A percentile compares a stretch with the other conserved stretches of the same genome.
Evolutionary conservation across 2,113 vertebrate species (phyloP).

Genomic region (Barbus barbus): DNA sequence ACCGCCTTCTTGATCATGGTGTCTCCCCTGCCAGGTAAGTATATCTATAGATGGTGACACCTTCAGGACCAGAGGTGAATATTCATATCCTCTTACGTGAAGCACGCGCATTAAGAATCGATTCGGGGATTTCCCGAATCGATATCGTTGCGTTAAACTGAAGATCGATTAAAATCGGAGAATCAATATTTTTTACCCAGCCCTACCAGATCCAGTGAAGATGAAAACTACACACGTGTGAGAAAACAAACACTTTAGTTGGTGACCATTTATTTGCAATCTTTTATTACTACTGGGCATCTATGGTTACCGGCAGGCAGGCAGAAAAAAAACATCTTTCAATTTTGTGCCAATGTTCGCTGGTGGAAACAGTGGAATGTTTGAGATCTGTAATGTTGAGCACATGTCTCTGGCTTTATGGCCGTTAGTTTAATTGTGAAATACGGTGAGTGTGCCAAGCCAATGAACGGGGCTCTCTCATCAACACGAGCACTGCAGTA

Average conservation of each 20-base stretch:
- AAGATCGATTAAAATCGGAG: too few species aligned
- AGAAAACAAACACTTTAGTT: conserved; percentile 18
- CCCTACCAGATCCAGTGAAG: not conserved
- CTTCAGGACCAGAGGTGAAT: too few species aligned
- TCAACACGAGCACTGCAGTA: not conserved
- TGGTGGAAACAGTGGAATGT: not conserved
- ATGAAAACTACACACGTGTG: not conserved
- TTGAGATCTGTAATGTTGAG: not conserved
- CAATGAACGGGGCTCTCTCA: not conserved
- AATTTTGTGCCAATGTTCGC: not conserved
- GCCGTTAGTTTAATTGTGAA: conserved; percentile 12
- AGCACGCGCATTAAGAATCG: too few species aligned
- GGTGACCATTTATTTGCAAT: not conserved
- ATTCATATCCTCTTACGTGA: too few species aligned
- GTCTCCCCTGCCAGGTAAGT: too few species aligned
- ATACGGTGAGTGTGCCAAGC: not conserved
- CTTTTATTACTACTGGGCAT: conserved; percentile 14
- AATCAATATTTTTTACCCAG: too few species aligned
- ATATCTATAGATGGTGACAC: too few species aligned
- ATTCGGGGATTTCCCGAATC: too few species aligned
- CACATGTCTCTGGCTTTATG: conserved; percentile 3
- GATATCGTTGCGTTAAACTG: too few species aligned
- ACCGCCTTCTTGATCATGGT: too few species aligned
- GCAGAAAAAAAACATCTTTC: not conserved
- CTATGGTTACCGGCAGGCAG: not conserved